Conservation (phyloP, 1,140 invertebrate genomes). For the Pachyrhynchus sulphureomaculatus region DNA sequence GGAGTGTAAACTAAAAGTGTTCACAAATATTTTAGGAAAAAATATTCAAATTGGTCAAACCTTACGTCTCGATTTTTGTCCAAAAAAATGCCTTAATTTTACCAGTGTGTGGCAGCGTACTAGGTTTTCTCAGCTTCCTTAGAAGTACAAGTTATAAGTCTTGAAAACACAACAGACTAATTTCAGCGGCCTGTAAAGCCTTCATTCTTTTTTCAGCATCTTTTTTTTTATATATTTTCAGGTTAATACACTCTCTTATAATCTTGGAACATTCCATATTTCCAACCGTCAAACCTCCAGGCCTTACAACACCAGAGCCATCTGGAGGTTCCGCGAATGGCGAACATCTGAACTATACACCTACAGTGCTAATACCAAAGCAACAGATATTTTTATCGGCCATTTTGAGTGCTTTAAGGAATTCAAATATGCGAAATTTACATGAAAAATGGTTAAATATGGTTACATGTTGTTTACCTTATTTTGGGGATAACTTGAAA, state of each 20-base stretch:
- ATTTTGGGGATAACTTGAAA: slow-evolving; percentile 72
- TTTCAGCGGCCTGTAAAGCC: too few species aligned
- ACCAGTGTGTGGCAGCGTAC: too few species aligned
- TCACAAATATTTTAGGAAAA: too few species aligned
- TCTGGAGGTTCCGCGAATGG: slow-evolving; percentile 44
- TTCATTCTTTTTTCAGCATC: too few species aligned
- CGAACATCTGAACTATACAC: slow-evolving; percentile 62
- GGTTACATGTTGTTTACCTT: slow-evolving; percentile 74
- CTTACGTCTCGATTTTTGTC: too few species aligned
- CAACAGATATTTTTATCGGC: slow-evolving; percentile 86
- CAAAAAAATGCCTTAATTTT: too few species aligned
- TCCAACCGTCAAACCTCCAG: slow-evolving; percentile 30
- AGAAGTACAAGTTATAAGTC: too few species aligned
- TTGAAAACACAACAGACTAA: too few species aligned
- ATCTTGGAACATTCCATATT: slow-evolving; percentile 74
- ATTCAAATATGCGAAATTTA: slow-evolving; percentile 66
- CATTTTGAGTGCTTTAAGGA: slow-evolving; percentile 72
- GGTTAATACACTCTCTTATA: slow-evolving; percentile 71
- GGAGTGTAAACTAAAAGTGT: too few species aligned
- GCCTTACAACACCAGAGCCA: background rate
- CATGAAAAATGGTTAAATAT: slow-evolving; percentile 81
- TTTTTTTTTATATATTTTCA: slow-evolving; percentile 42
- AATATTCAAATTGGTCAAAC: too few species aligned
- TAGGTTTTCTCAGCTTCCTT: too few species aligned
- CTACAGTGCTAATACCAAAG: slow-evolving; percentile 69